A percentile compares a stretch with the other conserved stretches of the same genome.
These are phyloP conservation scores for Mastacembelus armatus DNA, from an alignment of 2,797 vertebrate genomes.

Conservation along the genomic window DNA sequence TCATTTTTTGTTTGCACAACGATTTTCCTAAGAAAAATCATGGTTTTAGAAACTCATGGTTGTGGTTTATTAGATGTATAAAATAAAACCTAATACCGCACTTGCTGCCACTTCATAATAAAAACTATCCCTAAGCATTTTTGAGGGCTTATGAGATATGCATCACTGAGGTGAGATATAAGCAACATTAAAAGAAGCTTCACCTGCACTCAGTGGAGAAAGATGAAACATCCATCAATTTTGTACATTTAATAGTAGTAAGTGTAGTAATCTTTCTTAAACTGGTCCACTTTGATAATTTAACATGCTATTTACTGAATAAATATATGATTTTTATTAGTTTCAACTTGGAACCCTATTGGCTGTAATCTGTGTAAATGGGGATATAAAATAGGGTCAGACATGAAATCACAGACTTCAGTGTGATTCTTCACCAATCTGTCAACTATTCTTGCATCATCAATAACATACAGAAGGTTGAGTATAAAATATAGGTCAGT, in stretches of 20 bases:
- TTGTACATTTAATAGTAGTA: neutral
- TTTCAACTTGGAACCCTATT: neutral
- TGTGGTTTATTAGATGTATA: slow-evolving; percentile 11
- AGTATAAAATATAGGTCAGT: slow-evolving; percentile 64
- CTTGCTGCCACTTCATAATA: neutral
- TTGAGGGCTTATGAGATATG: neutral
- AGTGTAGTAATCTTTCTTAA: neutral
- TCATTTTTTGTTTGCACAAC: slow-evolving; percentile 20
- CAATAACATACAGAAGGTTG: slow-evolving; percentile 47
- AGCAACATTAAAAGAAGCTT: neutral
- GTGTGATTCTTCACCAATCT: slow-evolving; percentile 53
- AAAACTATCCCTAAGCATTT: slow-evolving; percentile 10
- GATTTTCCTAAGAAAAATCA: slow-evolving; percentile 3
- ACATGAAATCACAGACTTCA: slow-evolving; percentile 29
- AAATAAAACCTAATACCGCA: slow-evolving; percentile 9
- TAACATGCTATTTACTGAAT: neutral
- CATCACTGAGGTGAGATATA: neutral
- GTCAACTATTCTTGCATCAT: slow-evolving; percentile 56
- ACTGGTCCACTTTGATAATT: neutral
- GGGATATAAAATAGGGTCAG: slow-evolving; percentile 42
- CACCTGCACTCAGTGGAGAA: neutral
- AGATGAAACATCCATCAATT: neutral
- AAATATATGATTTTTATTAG: neutral
- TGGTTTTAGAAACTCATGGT: neutral
- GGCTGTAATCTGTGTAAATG: slow-evolving; percentile 10